Percentiles rank a stretch among this genome's conserved stretches.
Conservation (phyloP, 2,797 vertebrate genomes). For the Halcyon leucocephala region DNA sequence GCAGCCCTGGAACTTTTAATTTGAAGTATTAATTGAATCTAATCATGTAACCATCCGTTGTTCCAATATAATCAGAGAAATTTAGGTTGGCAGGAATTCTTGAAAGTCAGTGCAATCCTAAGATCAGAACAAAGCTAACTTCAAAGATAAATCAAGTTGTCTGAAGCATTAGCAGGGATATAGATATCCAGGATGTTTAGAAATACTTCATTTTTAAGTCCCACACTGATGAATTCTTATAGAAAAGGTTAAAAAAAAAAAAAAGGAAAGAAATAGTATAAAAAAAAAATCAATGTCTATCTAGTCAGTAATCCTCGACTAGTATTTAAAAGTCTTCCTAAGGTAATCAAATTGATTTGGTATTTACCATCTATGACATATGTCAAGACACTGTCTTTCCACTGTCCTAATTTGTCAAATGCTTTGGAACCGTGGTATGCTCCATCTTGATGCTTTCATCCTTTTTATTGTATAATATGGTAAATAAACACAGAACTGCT, state of each 20-base stretch:
- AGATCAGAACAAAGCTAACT: not conserved
- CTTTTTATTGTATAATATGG: not conserved
- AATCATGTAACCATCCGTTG: not conserved
- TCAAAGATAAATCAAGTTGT: not conserved
- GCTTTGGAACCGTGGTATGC: not conserved
- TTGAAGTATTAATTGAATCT: not conserved
- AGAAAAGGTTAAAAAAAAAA: not conserved
- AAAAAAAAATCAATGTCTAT: not conserved
- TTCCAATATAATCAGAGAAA: conserved; percentile 2
- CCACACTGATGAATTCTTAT: not conserved
- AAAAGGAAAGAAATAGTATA: not conserved
- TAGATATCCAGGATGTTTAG: not conserved
- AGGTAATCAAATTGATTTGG: not conserved
- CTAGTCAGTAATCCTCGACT: not conserved
- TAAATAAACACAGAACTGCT: not conserved
- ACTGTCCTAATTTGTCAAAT: not conserved
- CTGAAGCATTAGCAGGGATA: not conserved
- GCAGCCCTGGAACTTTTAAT: not conserved
- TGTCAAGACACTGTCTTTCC: not conserved
- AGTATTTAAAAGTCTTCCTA: not conserved
- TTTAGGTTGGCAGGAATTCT: not conserved
- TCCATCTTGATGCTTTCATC: not conserved
- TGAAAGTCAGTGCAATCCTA: not conserved
- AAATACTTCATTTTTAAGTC: not conserved
- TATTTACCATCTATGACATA: not conserved